Base-by-base conservation (phyloP, 2,888 invertebrate genomes). In the Chymomyza amoena region DNA sequence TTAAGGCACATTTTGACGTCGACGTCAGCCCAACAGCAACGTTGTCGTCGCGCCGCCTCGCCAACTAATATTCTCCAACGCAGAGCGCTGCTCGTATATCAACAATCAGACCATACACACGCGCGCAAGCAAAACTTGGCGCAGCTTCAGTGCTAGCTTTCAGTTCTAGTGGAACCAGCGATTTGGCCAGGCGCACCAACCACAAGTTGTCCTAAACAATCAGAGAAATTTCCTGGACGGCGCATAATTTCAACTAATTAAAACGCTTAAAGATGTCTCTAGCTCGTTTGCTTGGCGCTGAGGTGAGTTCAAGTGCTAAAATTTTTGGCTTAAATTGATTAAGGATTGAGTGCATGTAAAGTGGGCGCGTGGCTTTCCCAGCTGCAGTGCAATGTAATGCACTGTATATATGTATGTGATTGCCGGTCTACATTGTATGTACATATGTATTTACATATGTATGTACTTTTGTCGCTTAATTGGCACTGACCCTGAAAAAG, bases 201-300 rank as follows among this genome's bases (percentile, higher is more conserved):
- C 32, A 32, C 61, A 15, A 57, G 25, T 25, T 25, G 2, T 36
- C 10, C 20, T 62, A 4, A 54, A 16, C n/a, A 18, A 28, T 15
- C 1, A 20, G 9, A 7, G 10, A 18, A 54, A 2, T 54, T n/a
- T 54, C 10, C 20, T 54, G 18, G 9, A n/a, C 54, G 25, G 25
- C 25, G 25, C 25, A 25, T 25, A 25, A 25, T 25, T 25, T 25
- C 4, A 7, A 32, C 54, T 54, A 54, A n/a, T 20, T 18, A 54
- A 20, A 54, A 54, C 54, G 4, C 54, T 20, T 5, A 54, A 87
- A 81, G 66, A 91, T 91, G 91, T 90, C 90, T 70, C 78, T 91
- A 61, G 79, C 89, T 70, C 90, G 90, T 78, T 81, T 91, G 71
- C 80, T 91, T 85, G 84, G 90, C 68, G 78, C 88, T 68, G 89